phyloP scores from a whole-genome alignment of 2,113 vertebrate species.

The Xiphorhynchus elegans region DNA sequence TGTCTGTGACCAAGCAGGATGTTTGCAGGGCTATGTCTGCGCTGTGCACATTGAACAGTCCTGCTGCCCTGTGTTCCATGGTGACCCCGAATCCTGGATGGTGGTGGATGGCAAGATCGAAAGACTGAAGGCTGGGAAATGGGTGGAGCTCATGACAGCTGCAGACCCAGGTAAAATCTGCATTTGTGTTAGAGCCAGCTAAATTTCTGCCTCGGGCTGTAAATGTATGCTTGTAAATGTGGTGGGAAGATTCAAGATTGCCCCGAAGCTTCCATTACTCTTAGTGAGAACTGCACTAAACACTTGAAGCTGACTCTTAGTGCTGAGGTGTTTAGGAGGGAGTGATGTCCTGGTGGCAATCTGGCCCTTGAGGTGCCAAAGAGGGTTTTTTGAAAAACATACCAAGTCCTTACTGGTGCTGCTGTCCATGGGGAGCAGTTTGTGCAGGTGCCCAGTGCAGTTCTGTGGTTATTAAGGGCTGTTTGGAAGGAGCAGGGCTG shows the following conservation, averaged over 20 bases:
- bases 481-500: neutral
- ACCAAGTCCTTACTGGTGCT: neutral
- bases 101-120: neutral
- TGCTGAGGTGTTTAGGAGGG: neutral
- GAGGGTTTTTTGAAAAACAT: neutral
- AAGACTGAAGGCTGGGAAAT: neutral
- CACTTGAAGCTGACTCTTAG: neutral
- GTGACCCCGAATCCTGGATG: slow-evolving; percentile 31
- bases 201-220: neutral
- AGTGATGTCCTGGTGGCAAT: neutral
- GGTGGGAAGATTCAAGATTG: neutral
- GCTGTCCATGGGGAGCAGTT: neutral
- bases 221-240: neutral
- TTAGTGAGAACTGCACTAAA: neutral
- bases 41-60: neutral
- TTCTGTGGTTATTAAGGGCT: neutral
- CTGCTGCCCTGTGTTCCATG: slow-evolving; percentile 41
- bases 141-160: slow-evolving; percentile 29
- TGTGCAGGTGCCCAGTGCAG: neutral
- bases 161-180: slow-evolving; percentile 10
- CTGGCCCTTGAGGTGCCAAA: neutral
- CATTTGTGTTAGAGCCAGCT: neutral
- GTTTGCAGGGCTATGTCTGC: neutral
- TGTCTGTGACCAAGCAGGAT: neutral
- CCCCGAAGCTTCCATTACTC: neutral